These are phyloP conservation scores for Etheostoma cragini DNA, from an alignment of 2,113 vertebrate species.

Conservation along the genomic window DNA sequence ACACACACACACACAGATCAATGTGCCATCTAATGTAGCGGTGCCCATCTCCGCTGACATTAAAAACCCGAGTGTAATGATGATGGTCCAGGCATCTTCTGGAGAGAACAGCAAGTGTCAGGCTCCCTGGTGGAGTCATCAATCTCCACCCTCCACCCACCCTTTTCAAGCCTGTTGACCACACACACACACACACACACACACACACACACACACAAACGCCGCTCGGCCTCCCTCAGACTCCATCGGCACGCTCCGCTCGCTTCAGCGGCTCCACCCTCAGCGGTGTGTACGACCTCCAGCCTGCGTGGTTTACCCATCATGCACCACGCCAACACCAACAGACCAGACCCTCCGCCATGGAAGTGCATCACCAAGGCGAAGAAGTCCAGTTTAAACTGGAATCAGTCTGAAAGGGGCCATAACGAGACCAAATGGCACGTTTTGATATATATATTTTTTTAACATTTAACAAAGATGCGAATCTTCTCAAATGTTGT, in stretches of 20 bases:
- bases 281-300: background rate
- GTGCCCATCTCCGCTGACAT: background rate
- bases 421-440: background rate
- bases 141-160: slow-evolving; percentile 22
- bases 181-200: slow-evolving; percentile 3
- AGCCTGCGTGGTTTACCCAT: slow-evolving; percentile 36
- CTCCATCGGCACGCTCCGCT: background rate
- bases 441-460: background rate
- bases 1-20: slow-evolving; percentile 12
- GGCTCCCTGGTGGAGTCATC: slow-evolving; percentile 42
- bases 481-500: background rate
- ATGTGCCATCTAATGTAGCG: background rate
- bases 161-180: slow-evolving; percentile 16
- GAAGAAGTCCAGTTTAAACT: background rate
- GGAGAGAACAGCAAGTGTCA: slow-evolving; percentile 29
- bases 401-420: background rate
- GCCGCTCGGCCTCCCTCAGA: background rate
- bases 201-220: background rate
- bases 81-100: slow-evolving; percentile 44
- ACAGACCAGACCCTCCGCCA: background rate
- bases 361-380: background rate
- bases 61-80: slow-evolving; percentile 24
- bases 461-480: background rate
- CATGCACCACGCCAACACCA: slow-evolving; percentile 26
- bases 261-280: background rate